Evolutionary conservation across 2,113 vertebrate species (phyloP).

Genomic region (Poecilia latipinna): DNA sequence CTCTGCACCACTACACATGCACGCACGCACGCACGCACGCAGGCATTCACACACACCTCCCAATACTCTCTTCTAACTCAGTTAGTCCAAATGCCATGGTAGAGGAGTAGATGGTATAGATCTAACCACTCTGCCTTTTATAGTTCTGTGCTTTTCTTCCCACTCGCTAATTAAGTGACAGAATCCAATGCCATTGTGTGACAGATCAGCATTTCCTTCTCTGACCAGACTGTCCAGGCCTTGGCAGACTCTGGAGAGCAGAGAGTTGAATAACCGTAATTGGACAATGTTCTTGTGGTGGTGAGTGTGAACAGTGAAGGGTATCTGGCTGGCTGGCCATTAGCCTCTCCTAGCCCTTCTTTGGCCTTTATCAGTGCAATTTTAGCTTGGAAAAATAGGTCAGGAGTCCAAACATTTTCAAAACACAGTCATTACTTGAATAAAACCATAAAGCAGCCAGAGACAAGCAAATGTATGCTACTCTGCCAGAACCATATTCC

Average conservation of each 20-base stretch:
- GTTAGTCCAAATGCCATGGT: slow-evolving; percentile 35
- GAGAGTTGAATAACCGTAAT: slow-evolving; percentile 72
- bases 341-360: slow-evolving; percentile 43
- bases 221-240: slow-evolving; percentile 55
- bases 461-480: no score
- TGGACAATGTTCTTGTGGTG: slow-evolving; percentile 61
- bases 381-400: slow-evolving; percentile 59
- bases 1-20: slow-evolving; percentile 19
- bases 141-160: slow-evolving; percentile 66
- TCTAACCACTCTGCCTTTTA: slow-evolving; percentile 70
- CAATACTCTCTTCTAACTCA: slow-evolving; percentile 33
- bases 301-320: slow-evolving; percentile 11
- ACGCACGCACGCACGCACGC: no score
- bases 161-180: slow-evolving; percentile 66
- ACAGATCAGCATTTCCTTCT: slow-evolving; percentile 67
- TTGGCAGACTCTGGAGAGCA: slow-evolving; percentile 45
- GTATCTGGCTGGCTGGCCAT: slow-evolving; percentile 8
- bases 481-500: no score
- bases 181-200: slow-evolving; percentile 44
- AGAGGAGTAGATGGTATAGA: slow-evolving; percentile 18
- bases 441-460: no score
- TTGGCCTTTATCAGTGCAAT: slow-evolving; percentile 63
- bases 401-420: slow-evolving; percentile 49
- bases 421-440: slow-evolving; percentile 44
- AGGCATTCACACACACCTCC: not conserved